Conservation (phyloP, 2,888 invertebrate genomes). For the Ganaspis brasiliensis region DNA sequence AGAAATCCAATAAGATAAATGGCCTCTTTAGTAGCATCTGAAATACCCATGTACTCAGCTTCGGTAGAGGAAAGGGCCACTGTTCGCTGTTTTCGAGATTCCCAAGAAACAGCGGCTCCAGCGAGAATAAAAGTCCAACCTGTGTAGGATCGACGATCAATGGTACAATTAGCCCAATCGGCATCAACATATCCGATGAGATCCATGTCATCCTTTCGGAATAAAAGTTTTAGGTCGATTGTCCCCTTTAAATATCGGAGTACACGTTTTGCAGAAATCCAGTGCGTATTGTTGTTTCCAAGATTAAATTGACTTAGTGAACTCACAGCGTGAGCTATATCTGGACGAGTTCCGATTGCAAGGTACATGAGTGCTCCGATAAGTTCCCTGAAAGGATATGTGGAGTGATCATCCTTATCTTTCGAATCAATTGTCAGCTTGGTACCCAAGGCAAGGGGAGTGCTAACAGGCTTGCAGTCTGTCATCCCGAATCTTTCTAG, state of each 20-base stretch:
- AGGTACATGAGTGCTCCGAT: slow-evolving; percentile 55
- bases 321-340: slow-evolving; percentile 48
- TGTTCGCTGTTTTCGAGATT: slow-evolving; percentile 58
- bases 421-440: neutral
- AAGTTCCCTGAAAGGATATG: slow-evolving; percentile 48
- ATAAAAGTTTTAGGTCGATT: slow-evolving; percentile 31
- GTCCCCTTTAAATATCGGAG: slow-evolving; percentile 53
- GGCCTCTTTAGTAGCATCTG: slow-evolving; percentile 43
- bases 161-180: slow-evolving; percentile 50
- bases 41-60: slow-evolving; percentile 46
- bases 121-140: slow-evolving; percentile 45
- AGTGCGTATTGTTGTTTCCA: slow-evolving; percentile 40
- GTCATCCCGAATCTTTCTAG: no score
- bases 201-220: slow-evolving; percentile 35
- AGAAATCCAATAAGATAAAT: slow-evolving; percentile 26
- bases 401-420: neutral
- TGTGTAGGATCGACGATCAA: slow-evolving; percentile 44
- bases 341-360: slow-evolving; percentile 48
- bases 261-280: slow-evolving; percentile 48
- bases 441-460: neutral
- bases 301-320: slow-evolving; percentile 45
- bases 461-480: neutral
- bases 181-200: slow-evolving; percentile 51
- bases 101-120: slow-evolving; percentile 46
- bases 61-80: slow-evolving; percentile 47